Percentiles rank a stretch among this genome's conserved stretches.
These are phyloP conservation scores for Phalloptychus januarius DNA, from an alignment of 2,797 vertebrate species.

Conservation along the genomic window DNA sequence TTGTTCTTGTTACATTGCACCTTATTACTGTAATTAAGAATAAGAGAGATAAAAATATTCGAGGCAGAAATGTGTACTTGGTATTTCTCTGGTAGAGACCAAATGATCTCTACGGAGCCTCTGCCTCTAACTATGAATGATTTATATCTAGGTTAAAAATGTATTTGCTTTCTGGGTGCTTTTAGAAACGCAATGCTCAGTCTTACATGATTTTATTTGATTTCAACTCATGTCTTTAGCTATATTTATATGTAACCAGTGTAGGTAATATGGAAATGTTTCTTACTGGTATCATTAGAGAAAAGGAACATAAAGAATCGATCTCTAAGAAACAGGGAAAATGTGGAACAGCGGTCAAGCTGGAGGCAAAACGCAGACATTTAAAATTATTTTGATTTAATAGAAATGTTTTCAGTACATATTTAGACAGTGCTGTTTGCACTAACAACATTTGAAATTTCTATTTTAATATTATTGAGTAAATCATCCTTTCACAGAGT, in stretches of 20 bases:
- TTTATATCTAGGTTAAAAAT: neutral
- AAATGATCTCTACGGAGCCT: neutral
- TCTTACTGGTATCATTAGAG: neutral
- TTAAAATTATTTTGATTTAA: neutral
- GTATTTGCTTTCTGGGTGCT: neutral
- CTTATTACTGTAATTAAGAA: neutral
- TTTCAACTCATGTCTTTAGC: neutral
- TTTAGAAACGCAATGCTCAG: neutral
- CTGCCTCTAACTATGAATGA: neutral
- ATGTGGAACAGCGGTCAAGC: neutral
- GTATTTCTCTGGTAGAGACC: neutral
- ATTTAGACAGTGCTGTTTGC: neutral
- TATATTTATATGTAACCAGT: neutral
- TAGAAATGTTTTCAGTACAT: neutral
- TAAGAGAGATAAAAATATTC: neutral
- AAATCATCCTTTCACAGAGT: neutral
- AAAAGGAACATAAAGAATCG: neutral
- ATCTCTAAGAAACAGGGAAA: neutral
- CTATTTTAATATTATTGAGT: neutral
- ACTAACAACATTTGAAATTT: neutral
- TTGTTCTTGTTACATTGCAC: neutral
- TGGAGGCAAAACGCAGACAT: neutral
- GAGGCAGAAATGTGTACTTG: neutral
- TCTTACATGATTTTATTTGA: neutral
- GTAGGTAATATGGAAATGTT: neutral